Evolutionary conservation across 2,113 vertebrate species (phyloP).

Genomic region (Ginglymostoma cirratum): DNA sequence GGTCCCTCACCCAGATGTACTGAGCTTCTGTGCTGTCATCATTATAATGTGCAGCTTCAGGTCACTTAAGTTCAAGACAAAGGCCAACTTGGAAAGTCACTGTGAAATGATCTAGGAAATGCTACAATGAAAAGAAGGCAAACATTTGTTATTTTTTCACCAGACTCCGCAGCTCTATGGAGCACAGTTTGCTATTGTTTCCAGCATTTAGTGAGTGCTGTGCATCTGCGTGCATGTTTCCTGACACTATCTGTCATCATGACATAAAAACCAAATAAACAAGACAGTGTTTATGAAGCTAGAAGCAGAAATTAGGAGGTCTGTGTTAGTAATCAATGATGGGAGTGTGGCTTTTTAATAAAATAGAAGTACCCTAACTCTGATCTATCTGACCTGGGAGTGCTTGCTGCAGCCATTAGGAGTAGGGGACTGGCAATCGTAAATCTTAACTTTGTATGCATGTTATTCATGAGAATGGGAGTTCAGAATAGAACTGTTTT

Average conservation of each 20-base stretch:
- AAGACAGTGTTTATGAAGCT: background rate
- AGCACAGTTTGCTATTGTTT: background rate
- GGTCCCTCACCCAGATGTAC: background rate
- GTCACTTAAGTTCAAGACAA: background rate
- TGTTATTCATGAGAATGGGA: background rate
- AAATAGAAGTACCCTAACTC: background rate
- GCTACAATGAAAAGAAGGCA: background rate
- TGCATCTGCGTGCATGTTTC: background rate
- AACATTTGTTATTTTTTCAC: background rate
- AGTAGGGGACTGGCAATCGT: background rate
- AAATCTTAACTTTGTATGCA: background rate
- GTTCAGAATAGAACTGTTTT: background rate
- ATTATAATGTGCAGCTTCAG: background rate
- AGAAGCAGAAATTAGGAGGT: background rate
- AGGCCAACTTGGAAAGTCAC: too few relatives aligned
- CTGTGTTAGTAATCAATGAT: background rate
- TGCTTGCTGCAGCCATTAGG: background rate
- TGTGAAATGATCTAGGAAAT: background rate
- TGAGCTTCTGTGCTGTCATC: background rate
- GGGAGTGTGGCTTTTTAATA: background rate
- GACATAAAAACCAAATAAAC: background rate
- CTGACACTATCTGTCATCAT: background rate
- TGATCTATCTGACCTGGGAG: background rate
- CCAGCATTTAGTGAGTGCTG: background rate
- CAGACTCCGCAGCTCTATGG: background rate